phyloP scores from a whole-genome alignment of 2,888 invertebrate genomes.

The Trachelus stipa region DNA sequence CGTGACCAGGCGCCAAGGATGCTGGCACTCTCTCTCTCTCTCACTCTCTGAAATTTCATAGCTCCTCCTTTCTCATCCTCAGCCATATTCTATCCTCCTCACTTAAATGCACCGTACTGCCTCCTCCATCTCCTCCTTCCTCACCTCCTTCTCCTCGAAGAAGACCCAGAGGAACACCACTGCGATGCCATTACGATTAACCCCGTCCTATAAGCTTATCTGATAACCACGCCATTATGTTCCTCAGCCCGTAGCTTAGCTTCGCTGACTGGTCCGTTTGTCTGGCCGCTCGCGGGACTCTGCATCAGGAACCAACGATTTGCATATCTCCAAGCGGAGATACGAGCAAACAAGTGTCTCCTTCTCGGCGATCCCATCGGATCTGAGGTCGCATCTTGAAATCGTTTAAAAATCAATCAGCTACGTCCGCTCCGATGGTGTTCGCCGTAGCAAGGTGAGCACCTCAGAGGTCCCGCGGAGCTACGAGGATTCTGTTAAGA shows the following conservation, averaged over 20 bases:
- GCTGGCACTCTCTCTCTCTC: background rate
- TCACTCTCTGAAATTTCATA: background rate
- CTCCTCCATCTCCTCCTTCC: conserved; percentile 22
- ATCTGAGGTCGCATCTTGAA: conserved; percentile 38
- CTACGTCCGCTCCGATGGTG: conserved; percentile 11
- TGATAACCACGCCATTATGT: conserved; percentile 56
- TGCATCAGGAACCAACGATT: conserved; percentile 36
- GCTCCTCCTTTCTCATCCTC: conserved; percentile 4
- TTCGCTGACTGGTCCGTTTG: conserved; percentile 61
- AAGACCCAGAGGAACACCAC: conserved; percentile 44
- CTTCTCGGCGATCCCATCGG: conserved; percentile 31
- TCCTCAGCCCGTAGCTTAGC: conserved; percentile 41
- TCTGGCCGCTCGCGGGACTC: conserved; percentile 44
- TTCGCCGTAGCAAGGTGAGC: background rate
- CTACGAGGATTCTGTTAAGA: conserved; percentile 12
- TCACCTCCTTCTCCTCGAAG: conserved; percentile 12
- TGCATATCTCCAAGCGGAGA: conserved; percentile 49
- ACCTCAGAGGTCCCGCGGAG: background rate
- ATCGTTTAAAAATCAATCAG: conserved; percentile 46
- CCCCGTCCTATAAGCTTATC: conserved; percentile 60
- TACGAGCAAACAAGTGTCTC: conserved; percentile 52
- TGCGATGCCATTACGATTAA: conserved; percentile 65
- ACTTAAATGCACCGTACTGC: conserved; percentile 18
- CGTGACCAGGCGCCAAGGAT: conserved; percentile 12
- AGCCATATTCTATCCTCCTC: conserved; percentile 20